Conservation (phyloP, 2,113 vertebrate species). For the Aldabrachelys gigantea region DNA sequence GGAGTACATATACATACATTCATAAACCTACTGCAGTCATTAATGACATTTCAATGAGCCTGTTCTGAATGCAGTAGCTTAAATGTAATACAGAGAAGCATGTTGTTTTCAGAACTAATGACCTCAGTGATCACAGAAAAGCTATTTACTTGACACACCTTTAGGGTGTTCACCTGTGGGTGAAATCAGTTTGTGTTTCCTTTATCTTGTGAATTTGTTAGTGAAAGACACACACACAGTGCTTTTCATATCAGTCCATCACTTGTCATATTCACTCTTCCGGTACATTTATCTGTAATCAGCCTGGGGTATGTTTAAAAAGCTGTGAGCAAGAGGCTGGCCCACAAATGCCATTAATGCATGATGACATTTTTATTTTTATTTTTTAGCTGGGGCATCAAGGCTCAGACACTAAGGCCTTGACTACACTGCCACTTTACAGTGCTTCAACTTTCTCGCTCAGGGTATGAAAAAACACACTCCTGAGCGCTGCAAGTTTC, state of each 20-base stretch:
- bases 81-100: not conserved
- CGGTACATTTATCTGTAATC: not conserved
- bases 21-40: not conserved
- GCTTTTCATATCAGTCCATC: not conserved
- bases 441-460: no score
- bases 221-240: not conserved
- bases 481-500: no score
- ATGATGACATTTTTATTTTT: not conserved
- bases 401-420: not conserved
- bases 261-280: not conserved
- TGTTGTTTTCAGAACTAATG: not conserved
- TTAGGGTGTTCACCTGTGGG: not conserved
- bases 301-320: not conserved
- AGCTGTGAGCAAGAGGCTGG: not conserved
- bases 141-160: constrained; percentile 47
- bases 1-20: not conserved
- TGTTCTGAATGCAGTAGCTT: not conserved
- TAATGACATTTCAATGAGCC: not conserved
- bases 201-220: constrained; percentile 21
- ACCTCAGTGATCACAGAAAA: constrained; percentile 34
- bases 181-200: not conserved
- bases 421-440: no score
- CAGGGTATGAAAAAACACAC: no score
- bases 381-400: not conserved
- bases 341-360: not conserved